Evolutionary conservation across 2,888 invertebrate genomes (phyloP), one percentile per base, ranked within the genome.

Genomic region (Colostygia pectinataria): DNA sequence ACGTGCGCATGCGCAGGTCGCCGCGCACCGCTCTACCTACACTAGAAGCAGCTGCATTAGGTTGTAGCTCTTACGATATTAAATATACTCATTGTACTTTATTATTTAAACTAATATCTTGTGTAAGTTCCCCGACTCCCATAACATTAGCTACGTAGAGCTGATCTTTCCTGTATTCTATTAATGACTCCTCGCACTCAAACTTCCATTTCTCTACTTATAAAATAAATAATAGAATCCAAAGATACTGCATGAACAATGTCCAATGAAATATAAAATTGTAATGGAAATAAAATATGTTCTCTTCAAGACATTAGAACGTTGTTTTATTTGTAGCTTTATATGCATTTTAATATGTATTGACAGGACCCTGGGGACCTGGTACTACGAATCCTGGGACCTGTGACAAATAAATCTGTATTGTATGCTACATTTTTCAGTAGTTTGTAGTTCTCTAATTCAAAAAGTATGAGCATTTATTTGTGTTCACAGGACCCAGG

Each of bases 221-320:
- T 37, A 12, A 24, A 37, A 31, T 46, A 46, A 32, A 67, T 76
- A 72, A 77, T 82, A 80, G 68, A 80, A 80, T 82, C 86, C 85
- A 86, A 86, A 86, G 86, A 85, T 82, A 80, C 74, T 68, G 63
- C 69, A 66, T 52, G 49, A 49, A 38, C 45, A 66, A 77, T 80
- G 78, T 82, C 72, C 73, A 76, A 76, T 71, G 79, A 78, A 31
- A 32, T 48, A 33, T 20, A 2, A 9, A 45, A 15, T 34, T 52
- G 46, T 52, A 52, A 52, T 83, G 49, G 49, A 49, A 49, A 33
- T 42, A 36, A 49, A 48, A 31, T 1, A 36, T 28, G 31, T 42
- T 38, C 38, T 43, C 33, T 49, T 34, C 14, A 34, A 20, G 42
- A 24, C 20, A 48, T 37, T 23, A 10, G 2, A 9, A 15, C 7